Percentiles rank a stretch among this genome's conserved stretches.
These are phyloP conservation scores for Ondatra zibethicus DNA, from an alignment of 2,113 vertebrate species.

Conservation along the genomic window DNA sequence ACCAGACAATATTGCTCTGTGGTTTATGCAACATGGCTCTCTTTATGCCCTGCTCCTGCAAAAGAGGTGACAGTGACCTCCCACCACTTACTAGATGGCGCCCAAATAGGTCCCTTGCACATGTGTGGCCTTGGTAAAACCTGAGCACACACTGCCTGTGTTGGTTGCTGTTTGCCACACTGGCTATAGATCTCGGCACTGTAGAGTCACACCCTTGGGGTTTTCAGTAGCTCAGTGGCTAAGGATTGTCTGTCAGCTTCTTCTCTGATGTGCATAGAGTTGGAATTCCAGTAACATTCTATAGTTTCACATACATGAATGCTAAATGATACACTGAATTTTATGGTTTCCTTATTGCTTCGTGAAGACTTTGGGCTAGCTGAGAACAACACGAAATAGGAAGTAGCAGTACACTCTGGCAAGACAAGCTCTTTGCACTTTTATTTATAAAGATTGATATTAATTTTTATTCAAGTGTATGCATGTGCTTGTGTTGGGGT, in stretches of 20 bases:
- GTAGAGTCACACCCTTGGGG: background rate
- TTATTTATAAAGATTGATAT: background rate
- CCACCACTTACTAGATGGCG: background rate
- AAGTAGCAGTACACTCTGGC: background rate
- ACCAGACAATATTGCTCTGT: slow-evolving; percentile 23
- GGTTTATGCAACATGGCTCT: background rate
- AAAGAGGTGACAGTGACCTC: background rate
- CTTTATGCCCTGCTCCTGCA: background rate
- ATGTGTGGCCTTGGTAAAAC: background rate
- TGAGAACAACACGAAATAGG: background rate
- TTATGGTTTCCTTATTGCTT: background rate
- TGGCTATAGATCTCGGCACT: background rate
- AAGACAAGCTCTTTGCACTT: background rate
- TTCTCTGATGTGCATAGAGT: background rate
- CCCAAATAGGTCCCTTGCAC: background rate
- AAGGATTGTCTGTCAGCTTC: background rate
- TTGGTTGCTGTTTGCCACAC: background rate
- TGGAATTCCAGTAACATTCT: background rate
- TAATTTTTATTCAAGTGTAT: background rate
- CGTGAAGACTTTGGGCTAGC: background rate
- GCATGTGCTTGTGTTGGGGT: background rate
- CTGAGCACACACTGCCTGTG: background rate
- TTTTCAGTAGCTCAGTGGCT: background rate
- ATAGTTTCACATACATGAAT: background rate
- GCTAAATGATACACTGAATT: background rate